phyloP scores from a whole-genome alignment of 2,797 vertebrate genomes.

The Fistularia commersonii region DNA sequence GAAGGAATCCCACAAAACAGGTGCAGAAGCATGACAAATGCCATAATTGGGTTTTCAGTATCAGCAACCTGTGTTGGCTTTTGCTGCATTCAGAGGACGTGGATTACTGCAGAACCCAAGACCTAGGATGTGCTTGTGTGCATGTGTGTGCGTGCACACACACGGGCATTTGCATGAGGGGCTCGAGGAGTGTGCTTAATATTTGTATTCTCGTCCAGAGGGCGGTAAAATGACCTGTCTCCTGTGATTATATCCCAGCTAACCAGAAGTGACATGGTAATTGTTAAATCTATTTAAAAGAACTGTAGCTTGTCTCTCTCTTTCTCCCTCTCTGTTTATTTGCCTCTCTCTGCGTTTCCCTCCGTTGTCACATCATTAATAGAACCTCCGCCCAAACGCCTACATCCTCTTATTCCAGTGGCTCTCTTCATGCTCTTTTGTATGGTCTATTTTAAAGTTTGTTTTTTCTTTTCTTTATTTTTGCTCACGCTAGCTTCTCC shows the following conservation, averaged over 20 bases:
- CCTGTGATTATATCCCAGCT: conserved; percentile 67
- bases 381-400: conserved; percentile 22
- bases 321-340: conserved; percentile 28
- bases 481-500: neutral
- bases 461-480: conserved; percentile 7
- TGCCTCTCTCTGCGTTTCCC: conserved; percentile 19
- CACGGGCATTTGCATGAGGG: conserved; percentile 41
- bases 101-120: too few species aligned
- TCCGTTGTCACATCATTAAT: conserved; percentile 45
- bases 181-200: conserved; percentile 44
- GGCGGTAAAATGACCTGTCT: conserved; percentile 75
- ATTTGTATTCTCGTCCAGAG: conserved; percentile 53
- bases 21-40: too few species aligned
- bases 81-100: too few species aligned
- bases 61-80: too few species aligned
- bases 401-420: conserved; percentile 8
- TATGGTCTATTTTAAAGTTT: conserved; percentile 3
- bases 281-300: conserved; percentile 79
- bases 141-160: conserved; percentile 5
- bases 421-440: conserved; percentile 14
- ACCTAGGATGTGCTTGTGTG: neutral
- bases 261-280: conserved; percentile 79
- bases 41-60: too few species aligned
- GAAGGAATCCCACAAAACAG: neutral
- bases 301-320: conserved; percentile 63